phyloP scores from a whole-genome alignment of 1,140 invertebrate genomes.

The Nasonia vitripennis region DNA sequence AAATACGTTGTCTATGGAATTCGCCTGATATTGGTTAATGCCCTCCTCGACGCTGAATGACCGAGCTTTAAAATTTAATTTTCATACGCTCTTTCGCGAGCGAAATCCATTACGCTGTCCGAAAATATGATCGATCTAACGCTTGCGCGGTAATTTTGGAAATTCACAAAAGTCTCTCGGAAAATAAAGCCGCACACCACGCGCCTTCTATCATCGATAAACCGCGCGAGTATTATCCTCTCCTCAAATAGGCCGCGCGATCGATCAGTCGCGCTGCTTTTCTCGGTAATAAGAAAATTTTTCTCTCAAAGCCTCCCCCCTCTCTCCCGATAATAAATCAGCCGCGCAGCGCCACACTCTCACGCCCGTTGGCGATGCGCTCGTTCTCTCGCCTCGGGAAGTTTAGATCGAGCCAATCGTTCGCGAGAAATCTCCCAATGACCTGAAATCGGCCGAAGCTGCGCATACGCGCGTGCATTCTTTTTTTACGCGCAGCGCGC shows the following conservation, averaged over 20 bases:
- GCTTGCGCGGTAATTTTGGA: not conserved
- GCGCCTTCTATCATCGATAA: too few species aligned
- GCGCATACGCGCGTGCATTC: not conserved
- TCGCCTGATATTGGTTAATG: conserved; percentile 34
- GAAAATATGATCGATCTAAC: conserved; percentile 4
- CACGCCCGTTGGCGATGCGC: conserved; percentile 7
- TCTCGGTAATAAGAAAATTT: conserved; percentile 47
- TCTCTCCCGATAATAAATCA: conserved; percentile 36
- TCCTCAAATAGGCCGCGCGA: not conserved
- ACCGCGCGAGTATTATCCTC: not conserved
- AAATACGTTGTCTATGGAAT: conserved; percentile 25
- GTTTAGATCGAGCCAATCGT: conserved; percentile 41
- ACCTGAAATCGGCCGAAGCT: conserved; percentile 1
- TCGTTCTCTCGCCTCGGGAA: conserved; percentile 19
- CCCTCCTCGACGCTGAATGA: not conserved
- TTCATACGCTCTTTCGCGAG: not conserved
- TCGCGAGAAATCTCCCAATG: conserved; percentile 33
- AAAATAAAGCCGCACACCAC: too few species aligned
- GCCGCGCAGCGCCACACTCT: not conserved
- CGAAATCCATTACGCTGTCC: conserved; percentile 1
- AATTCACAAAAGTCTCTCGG: not conserved
- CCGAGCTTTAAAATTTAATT: conserved; percentile 21
- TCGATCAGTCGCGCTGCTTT: conserved; percentile 23
- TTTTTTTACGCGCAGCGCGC: not conserved
- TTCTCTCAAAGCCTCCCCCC: conserved; percentile 43